phyloP scores from a whole-genome alignment of 2,113 vertebrate species.

The Chionomys nivalis region DNA sequence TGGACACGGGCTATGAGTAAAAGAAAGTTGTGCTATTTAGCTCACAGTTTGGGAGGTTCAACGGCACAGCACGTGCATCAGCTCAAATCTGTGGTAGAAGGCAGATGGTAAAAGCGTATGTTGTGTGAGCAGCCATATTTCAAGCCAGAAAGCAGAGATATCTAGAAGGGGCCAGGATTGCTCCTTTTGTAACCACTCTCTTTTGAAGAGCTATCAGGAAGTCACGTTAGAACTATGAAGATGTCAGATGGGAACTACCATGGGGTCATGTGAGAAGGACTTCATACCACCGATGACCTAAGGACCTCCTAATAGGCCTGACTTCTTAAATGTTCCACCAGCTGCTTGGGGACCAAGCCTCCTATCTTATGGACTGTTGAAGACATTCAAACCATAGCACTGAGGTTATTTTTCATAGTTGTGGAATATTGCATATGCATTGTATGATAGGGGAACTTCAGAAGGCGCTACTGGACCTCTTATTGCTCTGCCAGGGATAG shows the following conservation, averaged over 20 bases:
- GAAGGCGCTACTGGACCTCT: neutral
- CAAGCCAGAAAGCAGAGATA: neutral
- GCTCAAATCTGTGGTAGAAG: neutral
- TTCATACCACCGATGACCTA: neutral
- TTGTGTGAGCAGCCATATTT: neutral
- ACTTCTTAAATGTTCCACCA: neutral
- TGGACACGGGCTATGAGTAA: neutral
- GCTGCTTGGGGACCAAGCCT: neutral
- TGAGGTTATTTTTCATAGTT: neutral
- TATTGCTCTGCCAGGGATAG: neutral
- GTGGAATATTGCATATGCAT: neutral
- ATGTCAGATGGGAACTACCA: neutral
- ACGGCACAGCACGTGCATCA: neutral
- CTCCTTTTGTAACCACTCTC: neutral
- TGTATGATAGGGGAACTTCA: neutral
- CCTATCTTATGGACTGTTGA: neutral
- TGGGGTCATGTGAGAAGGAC: neutral
- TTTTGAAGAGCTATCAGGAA: neutral
- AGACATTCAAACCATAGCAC: neutral
- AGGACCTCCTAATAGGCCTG: neutral
- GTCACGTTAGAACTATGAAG: neutral
- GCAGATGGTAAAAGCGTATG: neutral
- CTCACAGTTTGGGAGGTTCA: neutral
- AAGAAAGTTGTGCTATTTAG: neutral
- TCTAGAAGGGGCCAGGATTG: neutral